Percentiles rank a stretch among this genome's conserved stretches.
phyloP scores from a whole-genome alignment of 2,113 vertebrate species.

The Brachypteracias leptosomus region DNA sequence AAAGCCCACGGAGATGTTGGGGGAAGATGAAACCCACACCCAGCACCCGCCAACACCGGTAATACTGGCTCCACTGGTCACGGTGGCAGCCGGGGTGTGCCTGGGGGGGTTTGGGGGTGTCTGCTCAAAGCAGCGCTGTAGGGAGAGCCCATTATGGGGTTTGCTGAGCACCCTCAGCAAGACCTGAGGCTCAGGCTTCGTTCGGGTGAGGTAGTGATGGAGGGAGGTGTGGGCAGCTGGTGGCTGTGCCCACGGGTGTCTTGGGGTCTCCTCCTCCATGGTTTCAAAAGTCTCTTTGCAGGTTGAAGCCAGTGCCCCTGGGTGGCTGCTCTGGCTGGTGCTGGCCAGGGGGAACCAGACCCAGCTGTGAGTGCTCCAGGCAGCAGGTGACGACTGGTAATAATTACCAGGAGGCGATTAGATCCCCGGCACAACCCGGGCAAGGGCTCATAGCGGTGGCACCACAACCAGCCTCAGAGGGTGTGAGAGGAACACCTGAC shows the following conservation, averaged over 20 bases:
- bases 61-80: neutral
- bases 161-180: neutral
- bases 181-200: no score
- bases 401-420: neutral
- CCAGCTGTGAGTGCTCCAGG: fast-evolving
- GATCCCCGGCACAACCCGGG: fast-evolving
- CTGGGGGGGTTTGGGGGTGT: neutral
- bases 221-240: neutral
- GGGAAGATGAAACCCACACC: neutral
- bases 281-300: neutral
- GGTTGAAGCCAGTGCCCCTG: fast-evolving
- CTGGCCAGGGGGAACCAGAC: fast-evolving
- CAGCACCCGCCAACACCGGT: neutral
- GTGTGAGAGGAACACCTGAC: fast-evolving
- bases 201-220: neutral
- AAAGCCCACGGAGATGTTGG: neutral
- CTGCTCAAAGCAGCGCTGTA: fast-evolving
- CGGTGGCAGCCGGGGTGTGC: fast-evolving
- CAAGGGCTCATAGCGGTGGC: fast-evolving
- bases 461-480: neutral
- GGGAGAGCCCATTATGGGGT: neutral
- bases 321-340: fast-evolving
- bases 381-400: neutral
- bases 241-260: fast-evolving
- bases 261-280: neutral